A percentile compares a stretch with the other conserved stretches of the same genome.
phyloP scores from a whole-genome alignment of 2,888 invertebrate species.

The Drosophila kambysellisi region DNA sequence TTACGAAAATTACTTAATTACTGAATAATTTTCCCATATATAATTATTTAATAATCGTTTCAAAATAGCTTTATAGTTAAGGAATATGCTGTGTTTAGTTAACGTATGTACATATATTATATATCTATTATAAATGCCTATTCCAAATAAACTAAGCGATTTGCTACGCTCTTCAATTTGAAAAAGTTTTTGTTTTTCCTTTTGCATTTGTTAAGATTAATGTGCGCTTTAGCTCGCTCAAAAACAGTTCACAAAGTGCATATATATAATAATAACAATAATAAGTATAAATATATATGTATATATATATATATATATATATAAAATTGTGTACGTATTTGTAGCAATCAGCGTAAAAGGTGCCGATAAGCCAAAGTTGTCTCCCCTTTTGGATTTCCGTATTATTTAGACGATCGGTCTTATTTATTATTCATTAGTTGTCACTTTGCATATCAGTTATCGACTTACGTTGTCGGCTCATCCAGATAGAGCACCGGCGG shows the following conservation, averaged over 20 bases:
- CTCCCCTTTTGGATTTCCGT: neutral
- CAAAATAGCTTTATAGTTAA: neutral
- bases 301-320: neutral
- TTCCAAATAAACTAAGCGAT: neutral
- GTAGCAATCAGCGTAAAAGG: neutral
- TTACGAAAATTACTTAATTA: neutral
- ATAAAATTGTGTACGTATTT: neutral
- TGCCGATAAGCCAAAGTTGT: neutral
- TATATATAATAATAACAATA: neutral
- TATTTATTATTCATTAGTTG: conserved; percentile 23
- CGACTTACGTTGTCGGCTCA: conserved; percentile 92
- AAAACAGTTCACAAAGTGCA: neutral
- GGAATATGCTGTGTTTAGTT: neutral
- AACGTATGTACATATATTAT: neutral
- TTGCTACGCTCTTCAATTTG: neutral
- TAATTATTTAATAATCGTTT: neutral
- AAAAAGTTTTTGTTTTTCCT: neutral
- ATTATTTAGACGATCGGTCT: conserved; percentile 9
- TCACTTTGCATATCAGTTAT: conserved; percentile 23
- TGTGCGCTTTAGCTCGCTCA: neutral
- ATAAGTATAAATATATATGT: neutral
- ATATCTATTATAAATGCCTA: neutral
- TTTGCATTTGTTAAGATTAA: neutral
- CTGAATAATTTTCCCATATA: neutral
- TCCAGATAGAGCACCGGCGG: conserved; percentile 95